Evolutionary conservation across 1,140 invertebrate genomes (phyloP).

Genomic region (Lordiphosa mommai): DNA sequence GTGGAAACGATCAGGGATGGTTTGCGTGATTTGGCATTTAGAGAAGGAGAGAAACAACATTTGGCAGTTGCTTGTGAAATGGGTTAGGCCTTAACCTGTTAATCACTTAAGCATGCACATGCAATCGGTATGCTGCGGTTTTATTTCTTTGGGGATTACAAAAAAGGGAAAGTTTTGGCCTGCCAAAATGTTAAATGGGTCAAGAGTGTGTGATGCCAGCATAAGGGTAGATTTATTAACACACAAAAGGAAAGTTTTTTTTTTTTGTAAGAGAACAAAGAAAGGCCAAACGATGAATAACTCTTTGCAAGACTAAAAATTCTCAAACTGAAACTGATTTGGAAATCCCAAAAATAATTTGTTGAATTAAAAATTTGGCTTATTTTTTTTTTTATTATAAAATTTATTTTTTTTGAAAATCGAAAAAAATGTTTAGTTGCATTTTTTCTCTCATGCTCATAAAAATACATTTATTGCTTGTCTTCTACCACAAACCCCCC

Average conservation of each 20-base stretch:
- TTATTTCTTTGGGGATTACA: slow-evolving; percentile 11
- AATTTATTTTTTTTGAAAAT: no score
- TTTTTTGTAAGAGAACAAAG: not conserved
- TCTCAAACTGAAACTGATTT: no score
- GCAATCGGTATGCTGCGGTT: slow-evolving; percentile 42
- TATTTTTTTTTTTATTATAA: no score
- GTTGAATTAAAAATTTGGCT: no score
- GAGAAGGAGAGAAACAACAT: not conserved
- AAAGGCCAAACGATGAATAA: slow-evolving; percentile 13
- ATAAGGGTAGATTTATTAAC: not conserved
- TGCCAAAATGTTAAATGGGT: not conserved
- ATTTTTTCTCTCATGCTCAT: no score
- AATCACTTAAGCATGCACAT: slow-evolving; percentile 51
- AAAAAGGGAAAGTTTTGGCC: slow-evolving; percentile 57
- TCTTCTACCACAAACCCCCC: not conserved
- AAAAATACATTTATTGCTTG: no score
- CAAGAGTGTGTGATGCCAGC: not conserved
- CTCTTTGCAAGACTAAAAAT: not conserved
- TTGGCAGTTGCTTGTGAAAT: slow-evolving; percentile 33
- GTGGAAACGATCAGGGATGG: not conserved
- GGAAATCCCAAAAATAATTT: no score
- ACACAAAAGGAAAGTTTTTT: not conserved
- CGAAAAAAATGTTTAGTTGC: no score
- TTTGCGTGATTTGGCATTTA: slow-evolving; percentile 25
- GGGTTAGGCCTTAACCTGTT: slow-evolving; percentile 36